Base-by-base conservation (phyloP, 1,140 invertebrate species). In the Rhagoletis pomonella region DNA sequence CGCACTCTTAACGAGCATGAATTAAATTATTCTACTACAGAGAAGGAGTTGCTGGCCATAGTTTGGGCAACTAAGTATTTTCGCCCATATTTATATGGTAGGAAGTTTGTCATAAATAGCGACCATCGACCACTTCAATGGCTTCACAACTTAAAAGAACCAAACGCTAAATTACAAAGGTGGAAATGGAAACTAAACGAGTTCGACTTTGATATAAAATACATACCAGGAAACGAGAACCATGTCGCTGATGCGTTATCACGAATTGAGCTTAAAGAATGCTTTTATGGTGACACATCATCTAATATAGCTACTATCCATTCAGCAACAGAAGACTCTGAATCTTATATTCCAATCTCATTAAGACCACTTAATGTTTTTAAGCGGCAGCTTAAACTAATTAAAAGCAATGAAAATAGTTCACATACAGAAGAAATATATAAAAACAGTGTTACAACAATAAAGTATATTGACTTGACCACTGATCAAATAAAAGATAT, bases 401-500 rank as follows among this genome's bases (percentile, higher is more conserved):
- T 58, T n/a, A 84, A 58, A 84, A 39, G 77, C 5, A 58, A 86
- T 86, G 4, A 47, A 86, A 47, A 64, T 62, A 86, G 59, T 47
- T 44, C 42, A 39, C 58, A 47, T 10, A 86, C 85, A 42, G 59
- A 64, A 62, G 14, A 62, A 14, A 42, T 39, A 42, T 62, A 19
- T 17, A 59, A 12, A 86, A 44, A 86, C 42, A 44, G 29, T 64
- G 10, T 86, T n/a, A 86, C 29, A 64, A 64, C 59, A 42, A 86
- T 64, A 55, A 17, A 59, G n/a, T 85, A 85, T 86, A 64, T 59
- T 3, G 42, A 47, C 59, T 64, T 64, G 42, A 62, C 29, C 29
- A 86, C 7, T 19, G 85, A 86, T 59, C 42, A n/a, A 86, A 86
- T 86, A 62, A 86, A 86, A 17, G 0, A 64, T n/a, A 86, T 44